Conservation (phyloP, 2,797 vertebrate species). For the Takifugu ocellatus region DNA sequence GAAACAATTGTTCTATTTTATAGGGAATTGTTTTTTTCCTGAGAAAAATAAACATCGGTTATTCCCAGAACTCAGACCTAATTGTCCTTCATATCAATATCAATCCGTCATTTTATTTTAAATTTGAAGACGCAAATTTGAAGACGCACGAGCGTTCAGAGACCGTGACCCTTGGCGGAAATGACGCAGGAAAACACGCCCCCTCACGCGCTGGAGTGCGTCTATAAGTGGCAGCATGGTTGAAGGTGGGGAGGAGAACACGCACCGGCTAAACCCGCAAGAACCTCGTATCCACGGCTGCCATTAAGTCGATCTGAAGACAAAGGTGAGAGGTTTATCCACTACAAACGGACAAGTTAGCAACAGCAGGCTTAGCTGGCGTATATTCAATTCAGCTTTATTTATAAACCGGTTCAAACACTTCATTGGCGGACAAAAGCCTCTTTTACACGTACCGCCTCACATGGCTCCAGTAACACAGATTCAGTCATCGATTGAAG, state of each 20-base stretch:
- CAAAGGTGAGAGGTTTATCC: constrained; percentile 37
- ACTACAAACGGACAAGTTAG: not conserved
- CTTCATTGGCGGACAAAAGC: not conserved
- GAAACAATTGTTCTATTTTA: no score
- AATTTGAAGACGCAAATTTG: no score
- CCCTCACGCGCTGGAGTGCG: not conserved
- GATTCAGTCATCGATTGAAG: no score
- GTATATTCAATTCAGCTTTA: no score
- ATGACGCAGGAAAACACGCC: not conserved
- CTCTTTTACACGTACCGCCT: not conserved
- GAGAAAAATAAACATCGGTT: no score
- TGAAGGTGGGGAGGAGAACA: constrained; percentile 2
- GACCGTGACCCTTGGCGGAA: not conserved
- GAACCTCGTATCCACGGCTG: constrained; percentile 17
- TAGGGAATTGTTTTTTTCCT: no score
- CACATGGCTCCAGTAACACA: no score
- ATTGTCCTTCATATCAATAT: no score
- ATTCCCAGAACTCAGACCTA: no score
- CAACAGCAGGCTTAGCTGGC: not conserved
- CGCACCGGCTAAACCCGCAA: constrained; percentile 1
- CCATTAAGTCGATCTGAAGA: constrained; percentile 1
- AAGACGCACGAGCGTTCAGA: no score
- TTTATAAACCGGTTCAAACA: not conserved
- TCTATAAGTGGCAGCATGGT: constrained; percentile 28
- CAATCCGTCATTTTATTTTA: no score